Evolutionary conservation across 2,888 invertebrate species (phyloP).

Genomic region (Lasius fuliginosus): DNA sequence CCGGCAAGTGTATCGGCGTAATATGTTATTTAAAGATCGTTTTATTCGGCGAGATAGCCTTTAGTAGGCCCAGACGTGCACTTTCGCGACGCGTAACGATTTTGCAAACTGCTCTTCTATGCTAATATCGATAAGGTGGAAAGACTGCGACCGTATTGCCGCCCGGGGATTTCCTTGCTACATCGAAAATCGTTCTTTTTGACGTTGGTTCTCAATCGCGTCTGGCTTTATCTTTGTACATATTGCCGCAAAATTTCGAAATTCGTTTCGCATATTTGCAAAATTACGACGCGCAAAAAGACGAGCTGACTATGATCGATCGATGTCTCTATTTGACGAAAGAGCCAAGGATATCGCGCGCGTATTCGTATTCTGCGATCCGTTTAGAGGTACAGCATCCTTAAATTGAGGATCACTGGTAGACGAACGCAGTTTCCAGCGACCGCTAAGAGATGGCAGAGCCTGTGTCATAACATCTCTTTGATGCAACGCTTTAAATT

Average conservation of each 20-base stretch:
- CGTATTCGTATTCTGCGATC: background rate
- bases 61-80: constrained; percentile 82
- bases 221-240: background rate
- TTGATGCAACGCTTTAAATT: constrained; percentile 47
- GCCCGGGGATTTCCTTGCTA: constrained; percentile 77
- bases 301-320: background rate
- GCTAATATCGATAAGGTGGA: constrained; percentile 84
- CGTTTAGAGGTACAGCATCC: background rate
- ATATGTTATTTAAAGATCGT: constrained; percentile 79
- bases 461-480: constrained; percentile 64
- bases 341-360: background rate
- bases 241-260: background rate
- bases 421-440: constrained; percentile 65
- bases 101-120: constrained; percentile 85
- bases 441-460: constrained; percentile 76
- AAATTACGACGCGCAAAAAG: background rate
- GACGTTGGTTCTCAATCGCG: constrained; percentile 49
- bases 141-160: constrained; percentile 74
- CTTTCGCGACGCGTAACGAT: constrained; percentile 82
- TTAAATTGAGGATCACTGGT: constrained; percentile 70
- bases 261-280: background rate
- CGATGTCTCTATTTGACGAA: background rate
- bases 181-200: constrained; percentile 76
- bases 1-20: constrained; percentile 43
- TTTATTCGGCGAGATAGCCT: constrained; percentile 81